Conservation (phyloP, 2,797 vertebrate genomes). For the Peromyscus attwateri region DNA sequence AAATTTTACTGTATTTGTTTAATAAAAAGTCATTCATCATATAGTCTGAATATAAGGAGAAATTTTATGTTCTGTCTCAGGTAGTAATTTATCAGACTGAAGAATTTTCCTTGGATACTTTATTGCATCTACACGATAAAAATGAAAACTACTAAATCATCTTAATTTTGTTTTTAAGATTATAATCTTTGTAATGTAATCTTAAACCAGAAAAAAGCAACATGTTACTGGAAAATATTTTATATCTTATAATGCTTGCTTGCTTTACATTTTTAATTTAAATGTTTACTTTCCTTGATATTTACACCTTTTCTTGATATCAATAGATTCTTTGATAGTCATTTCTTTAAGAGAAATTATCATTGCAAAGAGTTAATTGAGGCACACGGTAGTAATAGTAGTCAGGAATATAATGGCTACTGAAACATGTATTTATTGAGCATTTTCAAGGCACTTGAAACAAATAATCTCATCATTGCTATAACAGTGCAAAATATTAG, state of each 20-base stretch:
- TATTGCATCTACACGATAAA: conserved; percentile 45
- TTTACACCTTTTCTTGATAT: background rate
- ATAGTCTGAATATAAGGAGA: conserved; percentile 64
- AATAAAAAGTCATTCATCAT: conserved; percentile 74
- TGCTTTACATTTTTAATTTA: conserved; percentile 58
- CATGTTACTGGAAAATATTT: conserved; percentile 51
- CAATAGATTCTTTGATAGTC: conserved; percentile 10
- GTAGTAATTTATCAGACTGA: conserved; percentile 59
- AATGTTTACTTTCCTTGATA: conserved; percentile 43
- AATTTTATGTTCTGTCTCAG: conserved; percentile 67
- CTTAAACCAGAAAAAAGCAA: conserved; percentile 41
- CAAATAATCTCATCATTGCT: background rate
- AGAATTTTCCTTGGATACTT: conserved; percentile 60
- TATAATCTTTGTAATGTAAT: conserved; percentile 57
- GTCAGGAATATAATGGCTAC: background rate
- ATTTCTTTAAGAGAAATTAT: conserved; percentile 28
- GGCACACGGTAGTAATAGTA: background rate
- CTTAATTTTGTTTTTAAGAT: conserved; percentile 65
- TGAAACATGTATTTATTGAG: background rate
- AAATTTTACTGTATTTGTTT: conserved; percentile 75
- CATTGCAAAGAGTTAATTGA: conserved; percentile 11
- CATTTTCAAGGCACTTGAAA: conserved; percentile 5
- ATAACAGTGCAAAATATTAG: background rate
- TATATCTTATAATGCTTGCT: conserved; percentile 40
- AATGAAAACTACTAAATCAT: conserved; percentile 71